A percentile compares a stretch with the other conserved stretches of the same genome.
These are phyloP conservation scores for Lasius platythorax DNA, from an alignment of 2,888 invertebrate genomes.

Conservation along the genomic window DNA sequence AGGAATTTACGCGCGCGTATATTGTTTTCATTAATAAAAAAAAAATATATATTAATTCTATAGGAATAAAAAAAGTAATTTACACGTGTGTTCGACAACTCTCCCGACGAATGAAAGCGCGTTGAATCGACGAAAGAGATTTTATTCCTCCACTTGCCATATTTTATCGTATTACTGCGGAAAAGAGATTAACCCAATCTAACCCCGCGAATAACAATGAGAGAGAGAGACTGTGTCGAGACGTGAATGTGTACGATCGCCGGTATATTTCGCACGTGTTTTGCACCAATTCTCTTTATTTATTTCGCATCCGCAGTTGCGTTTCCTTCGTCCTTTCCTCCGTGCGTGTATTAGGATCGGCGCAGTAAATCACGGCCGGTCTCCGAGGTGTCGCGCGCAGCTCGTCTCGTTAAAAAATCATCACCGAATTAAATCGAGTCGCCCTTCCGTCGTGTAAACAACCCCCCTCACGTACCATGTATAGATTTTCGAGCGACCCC, in stretches of 20 bases:
- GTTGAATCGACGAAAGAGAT: background rate
- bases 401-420: constrained; percentile 85
- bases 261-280: constrained; percentile 55
- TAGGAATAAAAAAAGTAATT: background rate
- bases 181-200: background rate
- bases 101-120: background rate
- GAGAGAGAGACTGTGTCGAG: background rate
- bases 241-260: constrained; percentile 17
- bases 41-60: background rate
- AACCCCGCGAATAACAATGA: background rate
- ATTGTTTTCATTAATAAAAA: background rate
- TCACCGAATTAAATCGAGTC: constrained; percentile 85
- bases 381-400: constrained; percentile 57
- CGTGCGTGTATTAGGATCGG: constrained; percentile 3
- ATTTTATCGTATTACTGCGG: background rate
- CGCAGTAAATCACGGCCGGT: constrained; percentile 49
- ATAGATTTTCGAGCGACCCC: constrained; percentile 63
- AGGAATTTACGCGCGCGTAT: background rate
- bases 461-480: constrained; percentile 76
- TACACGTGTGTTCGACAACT: background rate
- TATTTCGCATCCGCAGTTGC: constrained; percentile 22
- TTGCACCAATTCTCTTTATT: constrained; percentile 55
- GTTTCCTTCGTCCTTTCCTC: constrained; percentile 34
- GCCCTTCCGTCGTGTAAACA: constrained; percentile 83
- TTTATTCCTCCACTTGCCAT: background rate